Base-by-base conservation (phyloP, 2,888 invertebrate species). In the Dasypogon diadema region DNA sequence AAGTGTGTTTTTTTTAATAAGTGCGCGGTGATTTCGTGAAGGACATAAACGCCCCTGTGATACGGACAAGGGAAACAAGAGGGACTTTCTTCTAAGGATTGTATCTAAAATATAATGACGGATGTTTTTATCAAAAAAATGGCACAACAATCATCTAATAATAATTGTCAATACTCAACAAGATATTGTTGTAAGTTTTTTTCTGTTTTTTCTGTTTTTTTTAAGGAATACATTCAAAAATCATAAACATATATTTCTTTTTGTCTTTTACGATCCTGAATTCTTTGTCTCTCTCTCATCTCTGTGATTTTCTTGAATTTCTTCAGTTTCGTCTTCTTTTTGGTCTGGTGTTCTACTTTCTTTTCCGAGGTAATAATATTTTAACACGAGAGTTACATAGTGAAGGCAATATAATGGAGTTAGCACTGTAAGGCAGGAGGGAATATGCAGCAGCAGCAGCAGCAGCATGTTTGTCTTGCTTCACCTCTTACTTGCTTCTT, bases 181-280 rank as follows among this genome's bases (percentile, higher is more conserved):
- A 81, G 86, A 81, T 86, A 86, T 82, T 86, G 86, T 81, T 86
- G 86, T 86, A 86, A 86, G 86, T 85, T 79, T 6, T n/a, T 10
- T 6, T 26, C n/a, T n/a, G n/a, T n/a, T n/a, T n/a, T n/a, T n/a
- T n/a, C n/a, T 22, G 21, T 6, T 55, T 5, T 54, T 16, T 22
- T 55, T 18, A 46, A 46, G 18, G 10, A 55, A 18, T 22, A 3
- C 16, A 48, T 48, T 14, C n/a, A 12, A 48, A n/a, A 48, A 12
- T 16, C 12, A 51, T 21, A 2, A 51, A 21, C 21, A 18, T 16
- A 51, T 8, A 51, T 51, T 51, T 51, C 51, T 51, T 51, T 12
- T 51, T 51, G n/a, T 16, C 46, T 65, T 26, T 48, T 22, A 12
- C n/a, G 8, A 12, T 42, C 3, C 24, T 22, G 10, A 14, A 58